Evolutionary conservation across 2,113 vertebrate species (phyloP).

Genomic region (Chelonoidis abingdonii): DNA sequence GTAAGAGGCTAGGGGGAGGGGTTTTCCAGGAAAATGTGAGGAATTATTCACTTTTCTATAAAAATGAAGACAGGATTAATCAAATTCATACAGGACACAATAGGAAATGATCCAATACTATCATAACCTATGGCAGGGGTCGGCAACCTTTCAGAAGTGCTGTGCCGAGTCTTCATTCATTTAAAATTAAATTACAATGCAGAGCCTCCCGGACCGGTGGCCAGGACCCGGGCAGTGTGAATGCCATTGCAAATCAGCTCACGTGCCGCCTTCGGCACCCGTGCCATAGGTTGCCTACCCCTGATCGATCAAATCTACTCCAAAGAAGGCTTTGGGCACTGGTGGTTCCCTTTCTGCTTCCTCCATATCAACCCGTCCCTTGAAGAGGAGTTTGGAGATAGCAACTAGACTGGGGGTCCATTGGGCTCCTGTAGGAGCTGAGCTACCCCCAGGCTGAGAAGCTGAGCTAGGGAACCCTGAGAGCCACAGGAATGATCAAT

Average conservation of each 20-base stretch:
- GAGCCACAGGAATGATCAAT: background rate
- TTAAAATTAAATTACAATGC: too few relatives aligned
- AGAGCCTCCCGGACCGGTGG: too few relatives aligned
- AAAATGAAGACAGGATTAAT: background rate
- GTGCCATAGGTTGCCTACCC: too few relatives aligned
- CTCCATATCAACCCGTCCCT: background rate
- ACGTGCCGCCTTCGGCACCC: accelerated
- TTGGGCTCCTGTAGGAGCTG: background rate
- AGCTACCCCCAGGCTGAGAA: background rate
- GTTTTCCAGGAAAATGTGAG: background rate
- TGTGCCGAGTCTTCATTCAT: too few relatives aligned
- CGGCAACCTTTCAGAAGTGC: too few relatives aligned
- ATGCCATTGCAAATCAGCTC: too few relatives aligned
- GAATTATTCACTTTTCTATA: background rate
- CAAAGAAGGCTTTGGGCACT: background rate
- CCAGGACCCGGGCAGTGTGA: too few relatives aligned
- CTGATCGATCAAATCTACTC: background rate
- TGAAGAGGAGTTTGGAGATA: background rate
- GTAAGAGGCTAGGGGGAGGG: background rate
- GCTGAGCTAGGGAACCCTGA: accelerated
- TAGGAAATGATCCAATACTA: background rate
- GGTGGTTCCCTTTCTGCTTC: background rate
- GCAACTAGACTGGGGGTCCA: accelerated
- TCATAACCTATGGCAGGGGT: background rate
- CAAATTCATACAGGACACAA: background rate